Evolutionary conservation across 2,888 invertebrate genomes (phyloP), one percentile per base, ranked within the genome.

Genomic region (Zygaena filipendulae): DNA sequence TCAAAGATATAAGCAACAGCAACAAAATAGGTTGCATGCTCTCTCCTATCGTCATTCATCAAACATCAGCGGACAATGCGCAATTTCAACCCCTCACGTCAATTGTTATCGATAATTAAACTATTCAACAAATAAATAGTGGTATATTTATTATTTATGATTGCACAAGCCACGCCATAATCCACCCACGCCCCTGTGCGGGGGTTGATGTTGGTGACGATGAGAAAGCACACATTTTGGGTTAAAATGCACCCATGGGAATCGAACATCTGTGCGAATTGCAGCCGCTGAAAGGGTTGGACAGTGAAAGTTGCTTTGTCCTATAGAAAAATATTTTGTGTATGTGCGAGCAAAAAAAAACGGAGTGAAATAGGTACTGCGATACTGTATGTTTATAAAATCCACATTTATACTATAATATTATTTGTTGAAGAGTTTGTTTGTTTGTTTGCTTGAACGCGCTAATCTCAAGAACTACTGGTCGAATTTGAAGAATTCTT

Each of bases 241-340:
- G 45, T 42, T 43, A 47, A n/a, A 49, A 49, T 38, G 42, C 40
- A 36, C 49, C 43, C 43, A 28, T n/a, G n/a, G n/a, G n/a, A n/a
- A n/a, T 25, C 37, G 51, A 47, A 48, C 64, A 66, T 63, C 64
- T 66, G 64, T 45, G 44, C 47, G 32, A 39, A 47, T 43, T 50
- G n/a, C n/a, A n/a, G 50, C 39, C 39, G 42, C 40, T 37, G 49
- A 50, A 49, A 54, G 60, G 58, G 48, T 52, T 30, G 39, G 33
- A 42, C 35, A 50, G 53, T 46, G 50, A 55, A 50, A 53, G 47
- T 49, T 40, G 28, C 35, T n/a, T n/a, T 34, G 16, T 12, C 18
- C 13, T 30, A 23, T 10, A 13, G 12, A 19, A 13, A 29, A 13
- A 31, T 16, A 16, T 24, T 14, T 25, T 23, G 4, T 27, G 16